Percentiles rank a stretch among this genome's conserved stretches.
These are phyloP conservation scores for Drosophila baimaii DNA, from an alignment of 1,140 invertebrate species.

Conservation along the genomic window DNA sequence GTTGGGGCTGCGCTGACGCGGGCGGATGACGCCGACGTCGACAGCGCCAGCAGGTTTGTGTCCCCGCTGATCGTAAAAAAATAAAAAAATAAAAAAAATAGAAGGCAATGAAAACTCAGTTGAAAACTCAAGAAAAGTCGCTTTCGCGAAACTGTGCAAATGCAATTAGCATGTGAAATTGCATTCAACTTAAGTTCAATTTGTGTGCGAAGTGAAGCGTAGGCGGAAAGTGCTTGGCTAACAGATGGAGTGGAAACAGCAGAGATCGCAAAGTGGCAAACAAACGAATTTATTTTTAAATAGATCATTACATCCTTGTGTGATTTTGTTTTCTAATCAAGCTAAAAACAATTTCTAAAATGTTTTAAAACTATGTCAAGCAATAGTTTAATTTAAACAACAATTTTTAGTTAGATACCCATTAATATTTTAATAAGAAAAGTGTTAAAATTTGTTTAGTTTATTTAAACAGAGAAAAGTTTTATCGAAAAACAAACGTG, in stretches of 20 bases:
- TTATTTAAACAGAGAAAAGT: too few relatives aligned
- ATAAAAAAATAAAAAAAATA: neutral
- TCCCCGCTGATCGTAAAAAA: neutral
- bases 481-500: neutral
- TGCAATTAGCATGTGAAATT: conserved; percentile 6
- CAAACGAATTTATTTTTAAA: neutral
- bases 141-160: neutral
- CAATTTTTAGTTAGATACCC: too few relatives aligned
- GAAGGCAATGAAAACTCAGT: neutral
- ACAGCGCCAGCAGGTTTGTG: conserved; percentile 54
- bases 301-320: neutral
- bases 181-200: conserved; percentile 1
- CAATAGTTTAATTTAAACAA: neutral
- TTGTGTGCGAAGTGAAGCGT: conserved; percentile 10
- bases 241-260: neutral
- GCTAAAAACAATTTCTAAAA: neutral
- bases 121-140: conserved; percentile 16
- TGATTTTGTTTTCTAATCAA: neutral
- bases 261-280: neutral
- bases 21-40: conserved; percentile 26
- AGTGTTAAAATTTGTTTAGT: neutral
- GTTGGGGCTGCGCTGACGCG: conserved; percentile 33
- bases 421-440: too few relatives aligned
- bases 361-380: too few relatives aligned
- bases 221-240: conserved; percentile 4